Percentiles rank a stretch among this genome's conserved stretches.
phyloP scores from a whole-genome alignment of 2,888 invertebrate species.

The Eristalis pertinax region DNA sequence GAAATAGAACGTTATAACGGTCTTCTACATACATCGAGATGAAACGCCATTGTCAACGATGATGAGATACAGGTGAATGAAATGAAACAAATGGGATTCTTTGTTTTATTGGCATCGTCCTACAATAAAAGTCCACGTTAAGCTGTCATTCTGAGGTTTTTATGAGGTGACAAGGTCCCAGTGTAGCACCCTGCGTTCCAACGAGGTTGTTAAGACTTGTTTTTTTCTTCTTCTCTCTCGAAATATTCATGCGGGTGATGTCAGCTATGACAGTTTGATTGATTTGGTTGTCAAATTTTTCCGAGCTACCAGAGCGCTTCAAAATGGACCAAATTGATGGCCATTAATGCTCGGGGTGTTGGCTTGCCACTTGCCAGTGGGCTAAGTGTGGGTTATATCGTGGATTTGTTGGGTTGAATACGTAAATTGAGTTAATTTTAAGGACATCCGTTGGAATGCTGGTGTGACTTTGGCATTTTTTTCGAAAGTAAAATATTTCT shows the following conservation, averaged over 20 bases:
- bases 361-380: neutral
- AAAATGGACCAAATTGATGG: neutral
- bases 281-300: neutral
- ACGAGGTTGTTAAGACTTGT: neutral
- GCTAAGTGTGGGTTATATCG: too few species aligned
- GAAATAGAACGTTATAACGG: neutral
- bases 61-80: constrained; percentile 21
- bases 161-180: neutral
- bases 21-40: neutral
- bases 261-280: neutral
- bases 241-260: neutral
- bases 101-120: constrained; percentile 7
- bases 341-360: neutral
- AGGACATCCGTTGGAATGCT: neutral
- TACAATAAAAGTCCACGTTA: constrained; percentile 13
- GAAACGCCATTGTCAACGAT: neutral
- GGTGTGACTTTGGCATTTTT: too few species aligned
- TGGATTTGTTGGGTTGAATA: neutral
- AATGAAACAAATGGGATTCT: constrained; percentile 18
- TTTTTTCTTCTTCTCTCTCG: neutral
- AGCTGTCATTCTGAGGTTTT: neutral
- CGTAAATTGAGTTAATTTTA: neutral
- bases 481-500: too few species aligned
- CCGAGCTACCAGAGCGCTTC: neutral
- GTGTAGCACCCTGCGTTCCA: neutral